These are phyloP conservation scores for Drosophila mojavensis DNA, from an alignment of 1,140 invertebrate genomes.

Conservation along the genomic window DNA sequence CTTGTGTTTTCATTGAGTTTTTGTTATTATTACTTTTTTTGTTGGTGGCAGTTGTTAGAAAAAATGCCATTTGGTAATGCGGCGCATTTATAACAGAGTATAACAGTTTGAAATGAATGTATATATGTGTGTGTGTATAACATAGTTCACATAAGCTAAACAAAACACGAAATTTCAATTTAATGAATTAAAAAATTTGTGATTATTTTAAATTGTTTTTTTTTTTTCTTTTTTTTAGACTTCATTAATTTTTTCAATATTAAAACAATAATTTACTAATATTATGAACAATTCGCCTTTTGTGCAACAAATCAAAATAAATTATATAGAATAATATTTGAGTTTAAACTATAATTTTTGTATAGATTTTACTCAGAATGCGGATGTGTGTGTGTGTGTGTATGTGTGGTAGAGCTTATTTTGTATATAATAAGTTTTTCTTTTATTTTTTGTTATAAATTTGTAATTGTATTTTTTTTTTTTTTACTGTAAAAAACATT, in stretches of 20 bases:
- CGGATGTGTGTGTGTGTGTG: conserved; percentile 28
- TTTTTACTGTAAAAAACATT: conserved; percentile 71
- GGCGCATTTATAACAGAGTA: conserved; percentile 45
- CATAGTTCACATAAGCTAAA: conserved; percentile 10
- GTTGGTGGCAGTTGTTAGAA: conserved; percentile 50
- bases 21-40: neutral
- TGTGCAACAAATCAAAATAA: conserved; percentile 38
- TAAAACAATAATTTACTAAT: conserved; percentile 72
- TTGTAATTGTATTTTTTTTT: conserved; percentile 18
- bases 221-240: conserved; percentile 21
- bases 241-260: conserved; percentile 3
- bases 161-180: conserved; percentile 23
- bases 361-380: conserved; percentile 39
- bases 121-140: conserved; percentile 20
- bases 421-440: conserved; percentile 50
- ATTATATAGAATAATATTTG: conserved; percentile 36
- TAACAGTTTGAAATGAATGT: conserved; percentile 50
- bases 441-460: conserved; percentile 29
- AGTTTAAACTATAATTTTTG: neutral
- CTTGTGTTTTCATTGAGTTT: conserved; percentile 21
- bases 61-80: conserved; percentile 47
- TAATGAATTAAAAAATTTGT: conserved; percentile 36
- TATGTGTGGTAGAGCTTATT: conserved; percentile 44
- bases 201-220: conserved; percentile 24
- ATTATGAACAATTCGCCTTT: conserved; percentile 51